Conservation (phyloP, 1,140 invertebrate species). For the Sitobion miscanthi region DNA sequence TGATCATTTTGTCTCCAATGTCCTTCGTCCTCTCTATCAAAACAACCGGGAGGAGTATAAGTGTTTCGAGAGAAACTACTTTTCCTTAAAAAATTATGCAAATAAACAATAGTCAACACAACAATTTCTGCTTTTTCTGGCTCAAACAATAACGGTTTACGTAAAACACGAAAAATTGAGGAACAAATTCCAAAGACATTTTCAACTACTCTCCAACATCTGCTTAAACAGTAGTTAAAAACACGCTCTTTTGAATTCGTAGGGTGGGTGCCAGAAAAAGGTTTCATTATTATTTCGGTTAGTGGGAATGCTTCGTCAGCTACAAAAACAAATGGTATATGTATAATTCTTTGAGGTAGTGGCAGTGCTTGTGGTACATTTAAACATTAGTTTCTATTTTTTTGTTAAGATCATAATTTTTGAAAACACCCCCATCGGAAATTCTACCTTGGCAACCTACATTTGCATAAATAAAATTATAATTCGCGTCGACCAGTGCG, state of each 20-base stretch:
- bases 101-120: slow-evolving; percentile 51
- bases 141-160: slow-evolving; percentile 58
- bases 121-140: slow-evolving; percentile 59
- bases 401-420: slow-evolving; percentile 59
- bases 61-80: slow-evolving; percentile 1
- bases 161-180: slow-evolving; percentile 63
- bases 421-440: slow-evolving; percentile 63
- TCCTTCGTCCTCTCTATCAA: not conserved
- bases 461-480: slow-evolving; percentile 57
- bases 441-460: slow-evolving; percentile 59
- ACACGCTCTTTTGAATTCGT: slow-evolving; percentile 62
- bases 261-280: slow-evolving; percentile 64
- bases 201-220: slow-evolving; percentile 64
- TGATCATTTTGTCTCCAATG: slow-evolving; percentile 3
- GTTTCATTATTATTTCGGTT: slow-evolving; percentile 63
- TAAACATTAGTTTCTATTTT: slow-evolving; percentile 58
- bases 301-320: slow-evolving; percentile 66
- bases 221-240: slow-evolving; percentile 63
- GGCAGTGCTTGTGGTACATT: not conserved
- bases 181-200: slow-evolving; percentile 67
- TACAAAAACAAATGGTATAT: slow-evolving; percentile 60
- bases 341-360: not conserved
- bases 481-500: no score
- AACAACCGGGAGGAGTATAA: slow-evolving; percentile 17
- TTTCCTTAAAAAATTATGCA: not conserved